Evolutionary conservation across 2,113 vertebrate genomes (phyloP), one percentile per base, ranked within the genome.

Genomic region (Stegostoma tigrinum): DNA sequence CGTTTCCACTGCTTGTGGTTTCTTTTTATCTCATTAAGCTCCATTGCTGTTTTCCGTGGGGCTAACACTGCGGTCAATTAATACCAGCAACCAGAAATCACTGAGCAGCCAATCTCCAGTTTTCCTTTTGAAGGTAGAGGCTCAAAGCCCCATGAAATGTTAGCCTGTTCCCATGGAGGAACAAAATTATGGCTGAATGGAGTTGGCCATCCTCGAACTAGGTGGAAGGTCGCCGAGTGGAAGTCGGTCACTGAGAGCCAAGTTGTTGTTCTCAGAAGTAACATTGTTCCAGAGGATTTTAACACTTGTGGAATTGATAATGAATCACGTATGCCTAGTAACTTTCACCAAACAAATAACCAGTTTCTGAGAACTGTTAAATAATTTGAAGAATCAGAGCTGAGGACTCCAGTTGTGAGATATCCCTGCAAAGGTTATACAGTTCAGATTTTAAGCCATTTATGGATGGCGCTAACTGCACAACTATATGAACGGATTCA

Each of bases 111-210:
- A 27, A 90, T 15, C 87, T 61, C 30, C 30, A 61, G 87, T 52
- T 90, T 61, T 52, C 87, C 55, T 90, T 90, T 90, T 90, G 87
- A 52, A 61, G 87, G 30, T 90, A 15, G 52, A 24, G 5, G 24
- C 55, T 90, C 48, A 90, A 61, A 61, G 87, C 27, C 2, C 55
- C 52, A 6, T 61, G 55, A 90, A 90, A 90, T 48, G 87, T 61
- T 61, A 90, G 87, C 87, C 55, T 90, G 87, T 90, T 90, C 87
- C 87, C 34, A 30, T n/a, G 30, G 48, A 90, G 87, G 87, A 90
- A 61, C 87, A 30, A 90, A 61, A 48, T 48, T 30, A 55, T 27
- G 23, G 45, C 86, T 89, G 45, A 89, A 55, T 55, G 48, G 30
- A 34, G 52, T 90, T 61, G 87, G 87, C 87, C 87, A 64, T 61